These are phyloP conservation scores for Condylura cristata DNA, from an alignment of 2,113 vertebrate genomes.

Conservation along the genomic window DNA sequence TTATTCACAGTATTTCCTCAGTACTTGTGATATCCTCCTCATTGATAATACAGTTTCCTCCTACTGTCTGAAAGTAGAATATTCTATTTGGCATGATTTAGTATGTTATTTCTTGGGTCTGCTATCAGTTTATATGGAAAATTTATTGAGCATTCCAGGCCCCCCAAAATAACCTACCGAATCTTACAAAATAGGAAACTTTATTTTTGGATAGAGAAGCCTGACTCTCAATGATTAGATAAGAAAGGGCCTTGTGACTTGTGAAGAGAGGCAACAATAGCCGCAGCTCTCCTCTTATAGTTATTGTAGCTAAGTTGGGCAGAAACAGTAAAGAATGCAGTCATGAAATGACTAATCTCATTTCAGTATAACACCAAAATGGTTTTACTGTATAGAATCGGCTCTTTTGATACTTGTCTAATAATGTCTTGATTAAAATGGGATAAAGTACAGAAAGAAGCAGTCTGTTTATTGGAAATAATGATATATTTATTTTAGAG, in stretches of 20 bases:
- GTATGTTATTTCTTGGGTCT: too few relatives aligned
- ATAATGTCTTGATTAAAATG: conserved; percentile 17
- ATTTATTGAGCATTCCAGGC: too few relatives aligned
- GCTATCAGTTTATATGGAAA: too few relatives aligned
- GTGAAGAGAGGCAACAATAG: background rate
- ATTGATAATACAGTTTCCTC: background rate
- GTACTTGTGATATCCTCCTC: background rate
- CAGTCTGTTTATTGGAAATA: background rate
- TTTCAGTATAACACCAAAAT: background rate
- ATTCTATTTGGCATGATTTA: too few relatives aligned
- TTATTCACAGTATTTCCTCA: conserved; percentile 37
- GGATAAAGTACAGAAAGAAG: conserved; percentile 20
- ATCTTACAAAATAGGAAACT: too few relatives aligned
- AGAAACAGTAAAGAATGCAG: conserved; percentile 30
- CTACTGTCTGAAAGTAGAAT: too few relatives aligned
- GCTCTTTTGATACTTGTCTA: background rate
- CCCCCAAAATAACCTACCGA: too few relatives aligned
- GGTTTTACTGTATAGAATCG: conserved; percentile 41
- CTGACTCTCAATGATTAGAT: background rate
- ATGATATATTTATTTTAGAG: conserved; percentile 1
- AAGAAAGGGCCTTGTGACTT: background rate
- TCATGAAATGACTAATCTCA: background rate
- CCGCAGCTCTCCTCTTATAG: background rate
- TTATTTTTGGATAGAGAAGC: too few relatives aligned
- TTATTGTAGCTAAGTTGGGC: background rate